Evolutionary conservation across 1,140 invertebrate genomes (phyloP), one percentile per base, ranked within the genome.

Genomic region (Megalopta genalis): DNA sequence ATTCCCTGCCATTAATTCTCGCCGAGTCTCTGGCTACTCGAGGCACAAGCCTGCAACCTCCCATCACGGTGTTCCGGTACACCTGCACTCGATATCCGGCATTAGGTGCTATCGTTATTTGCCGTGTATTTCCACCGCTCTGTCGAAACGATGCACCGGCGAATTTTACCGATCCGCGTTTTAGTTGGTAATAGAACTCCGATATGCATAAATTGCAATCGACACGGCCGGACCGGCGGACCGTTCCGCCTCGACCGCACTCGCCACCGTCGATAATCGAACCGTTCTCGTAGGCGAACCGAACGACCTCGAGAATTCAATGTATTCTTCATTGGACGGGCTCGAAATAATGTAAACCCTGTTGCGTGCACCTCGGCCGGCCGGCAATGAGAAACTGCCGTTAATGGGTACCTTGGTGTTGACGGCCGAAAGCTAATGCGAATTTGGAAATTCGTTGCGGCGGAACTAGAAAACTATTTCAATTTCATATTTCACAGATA

Each of bases 31-130:
- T 72, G 69, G 60, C 65, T 52, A 60, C 54, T 81, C 72, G 70
- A 32, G 49, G 79, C 63, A 52, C 65, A 72, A 60, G 59, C 63
- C 73, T 78, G 54, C 77, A 60, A 46, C 71, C 72, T 57, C 66
- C 66, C 68, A 37, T 49, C 60, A 5, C 49, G 62, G 12, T 64
- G 65, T 54, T 67, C 54, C 72, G 63, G 42, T 77, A 69, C 84
- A 86, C 82, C 86, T 84, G 86, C 78, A 86, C 75, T 82, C 84
- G 80, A 86, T 86, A 86, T 86, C 80, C 84, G 84, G 80, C 66
- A 86, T 85, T 85, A 80, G 74, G 84, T 64, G 75, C 82, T 86
- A 85, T 85, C 78, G 70, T 84, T 84, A 71, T 70, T 69, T 59
- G 60, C 66, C 68, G 27, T 49, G 67, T 59, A 63, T 54, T 52